Evolutionary conservation across 2,888 invertebrate species (phyloP).

Genomic region (Diachrysia chrysitis): DNA sequence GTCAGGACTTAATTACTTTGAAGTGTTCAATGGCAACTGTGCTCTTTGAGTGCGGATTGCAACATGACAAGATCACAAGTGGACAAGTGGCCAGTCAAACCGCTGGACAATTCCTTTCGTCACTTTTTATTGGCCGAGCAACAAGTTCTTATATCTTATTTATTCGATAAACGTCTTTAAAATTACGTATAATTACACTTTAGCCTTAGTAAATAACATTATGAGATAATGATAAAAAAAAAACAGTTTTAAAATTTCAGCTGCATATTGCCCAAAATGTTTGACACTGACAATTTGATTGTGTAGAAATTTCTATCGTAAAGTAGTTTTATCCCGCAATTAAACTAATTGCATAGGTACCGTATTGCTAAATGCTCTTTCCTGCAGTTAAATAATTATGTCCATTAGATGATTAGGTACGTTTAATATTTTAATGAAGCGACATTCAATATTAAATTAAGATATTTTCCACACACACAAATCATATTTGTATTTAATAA

Average conservation of each 20-base stretch:
- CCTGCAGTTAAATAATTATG: constrained; percentile 2
- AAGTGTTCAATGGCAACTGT: constrained; percentile 64
- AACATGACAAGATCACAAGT: constrained; percentile 50
- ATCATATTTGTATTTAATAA: no score
- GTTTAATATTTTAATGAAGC: not conserved
- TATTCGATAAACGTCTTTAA: not conserved
- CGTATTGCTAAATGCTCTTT: constrained; percentile 3
- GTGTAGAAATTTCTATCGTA: not conserved
- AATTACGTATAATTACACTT: not conserved
- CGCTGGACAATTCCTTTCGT: constrained; percentile 1
- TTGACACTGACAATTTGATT: not conserved
- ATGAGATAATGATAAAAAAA: not conserved
- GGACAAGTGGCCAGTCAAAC: constrained; percentile 14
- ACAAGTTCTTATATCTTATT: not conserved
- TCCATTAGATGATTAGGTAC: not conserved
- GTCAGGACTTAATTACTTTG: constrained; percentile 67
- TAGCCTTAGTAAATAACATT: not conserved
- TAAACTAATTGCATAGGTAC: not conserved
- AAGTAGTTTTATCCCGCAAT: not conserved
- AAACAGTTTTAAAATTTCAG: not conserved
- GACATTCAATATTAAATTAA: not conserved
- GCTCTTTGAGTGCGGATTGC: constrained; percentile 58
- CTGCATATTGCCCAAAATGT: not conserved
- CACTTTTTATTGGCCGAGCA: not conserved
- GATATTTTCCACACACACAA: not conserved